Percentiles rank a stretch among this genome's conserved stretches.
These are phyloP conservation scores for Prunella fulvescens DNA, from an alignment of 2,113 vertebrate genomes.

Conservation along the genomic window DNA sequence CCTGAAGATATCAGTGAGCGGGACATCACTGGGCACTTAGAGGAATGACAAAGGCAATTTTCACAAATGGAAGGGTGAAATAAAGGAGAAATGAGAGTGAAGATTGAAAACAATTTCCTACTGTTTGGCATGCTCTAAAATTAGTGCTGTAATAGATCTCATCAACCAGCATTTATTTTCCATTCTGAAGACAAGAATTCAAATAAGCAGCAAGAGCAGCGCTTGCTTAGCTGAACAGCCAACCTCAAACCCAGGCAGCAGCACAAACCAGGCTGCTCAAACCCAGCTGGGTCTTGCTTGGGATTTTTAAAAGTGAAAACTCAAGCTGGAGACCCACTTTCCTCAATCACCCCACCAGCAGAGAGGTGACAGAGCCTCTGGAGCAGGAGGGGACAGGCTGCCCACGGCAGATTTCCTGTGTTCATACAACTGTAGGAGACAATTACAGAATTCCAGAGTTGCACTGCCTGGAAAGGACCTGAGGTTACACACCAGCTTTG, in stretches of 20 bases:
- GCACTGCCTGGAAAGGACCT: not conserved
- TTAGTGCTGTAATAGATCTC: conserved; percentile 45
- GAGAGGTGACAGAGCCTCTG: not conserved
- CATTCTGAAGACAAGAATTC: conserved; percentile 34
- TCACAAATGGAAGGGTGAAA: not conserved
- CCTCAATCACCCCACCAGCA: no score
- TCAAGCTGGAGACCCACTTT: not conserved
- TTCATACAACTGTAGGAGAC: not conserved
- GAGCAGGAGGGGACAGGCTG: not conserved
- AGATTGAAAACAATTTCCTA: conserved; percentile 26
- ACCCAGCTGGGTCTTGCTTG: not conserved
- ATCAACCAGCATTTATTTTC: conserved; percentile 48
- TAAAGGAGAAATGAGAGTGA: not conserved
- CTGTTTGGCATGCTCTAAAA: conserved; percentile 41
- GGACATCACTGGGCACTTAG: not conserved
- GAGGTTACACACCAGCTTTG: not conserved
- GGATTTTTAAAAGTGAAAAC: not conserved
- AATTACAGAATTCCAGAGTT: not conserved
- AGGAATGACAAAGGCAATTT: not conserved
- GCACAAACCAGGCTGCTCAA: not conserved
- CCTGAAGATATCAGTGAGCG: not conserved
- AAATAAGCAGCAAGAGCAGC: conserved; percentile 6
- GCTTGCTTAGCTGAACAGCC: not conserved
- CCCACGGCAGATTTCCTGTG: fast-evolving
- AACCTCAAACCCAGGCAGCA: not conserved